Base-by-base conservation (phyloP, 2,113 vertebrate genomes). In the Ivindomyrus marchei region DNA sequence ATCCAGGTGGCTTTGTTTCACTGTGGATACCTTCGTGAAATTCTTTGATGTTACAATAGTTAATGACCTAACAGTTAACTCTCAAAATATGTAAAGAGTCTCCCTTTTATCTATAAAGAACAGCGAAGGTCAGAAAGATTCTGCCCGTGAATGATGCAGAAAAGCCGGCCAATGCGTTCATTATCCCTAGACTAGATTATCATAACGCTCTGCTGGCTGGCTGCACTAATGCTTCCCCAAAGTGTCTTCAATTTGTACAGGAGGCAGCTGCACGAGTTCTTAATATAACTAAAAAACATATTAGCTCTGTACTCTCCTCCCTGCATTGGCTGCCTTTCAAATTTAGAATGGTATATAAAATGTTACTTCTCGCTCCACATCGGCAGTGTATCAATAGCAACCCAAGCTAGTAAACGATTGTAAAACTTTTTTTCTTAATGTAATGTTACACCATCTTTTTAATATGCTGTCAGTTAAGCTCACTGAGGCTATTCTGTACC, bases 281-380 rank as follows among this genome's bases (percentile, higher is more conserved):
- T 80, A 80, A 80, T 80, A 80, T 80, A 80, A 80, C 74, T 80
- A 80, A 80, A 39, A 70, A 80, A 80, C 36, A 42, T 19, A 80
- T 80, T 80, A 80, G 74, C 15, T 15, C 36, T 8, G 74, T 80
- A 13, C 62, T 70, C 10, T 4, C 36, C 31, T 80, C 36, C 17
- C 15, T 17, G 17, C 36, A 17, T 80, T 80, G 74, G 74, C 31
- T 80, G 36, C 74, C 74, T 80, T 80, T 80, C 74, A 80, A 39
- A 80, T 80, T 80, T 19, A 42, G 36, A 19, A 36, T 19, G 39
- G 4, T 42, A 42, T 19, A 39, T 77, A 77, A 39, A 19, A 77
- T 6, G 4, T 2, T 17, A 39, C 70, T 17, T 39, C 70, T 19
- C 4, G 13, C 31, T 4, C 13, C 70, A 77, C 36, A 36, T 7